Base-by-base conservation (phyloP, 2,888 invertebrate species). In the Amblyjoppa proteus region DNA sequence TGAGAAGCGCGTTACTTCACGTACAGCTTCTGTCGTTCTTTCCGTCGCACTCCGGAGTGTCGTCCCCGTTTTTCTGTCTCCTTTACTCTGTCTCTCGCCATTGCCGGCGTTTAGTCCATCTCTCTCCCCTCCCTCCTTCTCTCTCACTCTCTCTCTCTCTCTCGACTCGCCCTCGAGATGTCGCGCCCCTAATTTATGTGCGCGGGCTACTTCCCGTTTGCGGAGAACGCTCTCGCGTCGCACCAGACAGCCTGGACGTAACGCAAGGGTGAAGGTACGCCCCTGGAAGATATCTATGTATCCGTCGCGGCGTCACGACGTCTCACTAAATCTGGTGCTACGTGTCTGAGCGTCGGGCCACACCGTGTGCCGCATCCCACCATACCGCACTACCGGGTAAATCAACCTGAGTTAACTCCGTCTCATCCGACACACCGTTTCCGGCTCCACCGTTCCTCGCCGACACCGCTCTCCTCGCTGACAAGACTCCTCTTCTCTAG, bases 241-340 rank as follows among this genome's bases (percentile, higher is more conserved):
- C 90, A 87, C 86, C 89, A 89, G 90, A 90, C 88, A 89, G 90
- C 88, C 87, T 89, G 90, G 91, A 89, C 90, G 88, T 87, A 88
- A 84, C 85, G 89, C 88, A 86, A 87, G 89, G 90, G 88, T 89
- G 90, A 90, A 91, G 90, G 91, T 92, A 91, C 91, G 89, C 90
- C 89, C 90, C 91, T 90, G 91, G 91, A 92, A 93, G 93, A 93
- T 93, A 93, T 93, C 93, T 92, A 92, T 92, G 93, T 92, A 92
- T 92, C 91, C 93, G 93, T 92, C 92, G 91, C 90, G 91, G 91
- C 92, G 92, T 92, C 93, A 91, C 91, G 92, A 93, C 93, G 92
- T 93, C 92, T 92, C 93, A 92, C 92, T 93, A 93, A 93, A 93
- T 93, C 93, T 93, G 92, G 91, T 91, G 93, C 90, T 93, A 92